Evolutionary conservation across 2,888 invertebrate genomes (phyloP).

Genomic region (Drosophila lutescens): DNA sequence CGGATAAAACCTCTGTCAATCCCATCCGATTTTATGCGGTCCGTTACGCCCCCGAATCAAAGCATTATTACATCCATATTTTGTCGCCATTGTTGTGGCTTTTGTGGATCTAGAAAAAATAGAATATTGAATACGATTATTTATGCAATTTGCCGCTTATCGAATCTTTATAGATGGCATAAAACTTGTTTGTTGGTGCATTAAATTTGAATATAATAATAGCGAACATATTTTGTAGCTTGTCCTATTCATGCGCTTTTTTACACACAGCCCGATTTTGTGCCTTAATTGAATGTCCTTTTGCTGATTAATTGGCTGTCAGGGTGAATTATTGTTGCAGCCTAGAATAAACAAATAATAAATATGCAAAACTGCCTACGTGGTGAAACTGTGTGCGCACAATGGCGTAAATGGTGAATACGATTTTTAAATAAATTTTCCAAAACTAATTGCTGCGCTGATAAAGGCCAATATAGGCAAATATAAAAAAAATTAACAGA

Average conservation of each 20-base stretch:
- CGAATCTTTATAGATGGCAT: slow-evolving; percentile 43
- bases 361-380: slow-evolving; percentile 68
- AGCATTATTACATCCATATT: slow-evolving; percentile 31
- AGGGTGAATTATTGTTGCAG: slow-evolving; percentile 68
- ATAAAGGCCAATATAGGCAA: slow-evolving; percentile 47
- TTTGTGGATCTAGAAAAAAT: slow-evolving; percentile 50
- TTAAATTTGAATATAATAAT: slow-evolving; percentile 62
- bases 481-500: slow-evolving; percentile 25
- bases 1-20: slow-evolving; percentile 41
- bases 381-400: slow-evolving; percentile 59
- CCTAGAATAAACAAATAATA: slow-evolving; percentile 75
- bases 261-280: slow-evolving; percentile 59
- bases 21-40: slow-evolving; percentile 51
- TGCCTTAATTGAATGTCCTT: slow-evolving; percentile 78
- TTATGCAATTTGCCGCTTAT: slow-evolving; percentile 47
- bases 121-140: slow-evolving; percentile 39
- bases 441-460: slow-evolving; percentile 49
- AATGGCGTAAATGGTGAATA: slow-evolving; percentile 44
- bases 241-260: slow-evolving; percentile 53
- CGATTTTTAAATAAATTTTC: slow-evolving; percentile 40
- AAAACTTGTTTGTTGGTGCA: slow-evolving; percentile 50
- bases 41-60: slow-evolving; percentile 42
- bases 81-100: slow-evolving; percentile 26
- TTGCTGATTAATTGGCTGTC: slow-evolving; percentile 79
- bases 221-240: slow-evolving; percentile 55